Conservation (phyloP, 2,888 invertebrate species). For the Anticlea derivata region DNA sequence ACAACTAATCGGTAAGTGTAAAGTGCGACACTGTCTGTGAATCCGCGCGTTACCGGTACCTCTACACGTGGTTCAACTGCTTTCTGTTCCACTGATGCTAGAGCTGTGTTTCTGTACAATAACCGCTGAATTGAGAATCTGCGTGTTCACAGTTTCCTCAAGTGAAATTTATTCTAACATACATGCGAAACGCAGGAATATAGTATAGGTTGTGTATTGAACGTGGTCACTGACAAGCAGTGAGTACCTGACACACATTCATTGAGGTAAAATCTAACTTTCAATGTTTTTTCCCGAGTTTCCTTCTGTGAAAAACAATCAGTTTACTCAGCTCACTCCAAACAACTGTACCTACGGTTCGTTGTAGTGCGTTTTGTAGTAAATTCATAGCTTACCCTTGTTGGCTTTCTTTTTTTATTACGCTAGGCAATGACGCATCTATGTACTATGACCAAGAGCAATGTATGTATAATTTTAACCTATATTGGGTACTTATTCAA, state of each 20-base stretch:
- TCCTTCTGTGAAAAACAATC: slow-evolving; percentile 5
- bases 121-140: slow-evolving; percentile 45
- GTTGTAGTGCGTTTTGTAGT: slow-evolving; percentile 4
- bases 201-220: slow-evolving; percentile 79
- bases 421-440: slow-evolving; percentile 68
- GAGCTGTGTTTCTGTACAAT: slow-evolving; percentile 58
- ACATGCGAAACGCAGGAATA: slow-evolving; percentile 53
- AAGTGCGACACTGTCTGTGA: slow-evolving; percentile 63
- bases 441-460: slow-evolving; percentile 43
- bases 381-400: slow-evolving; percentile 13
- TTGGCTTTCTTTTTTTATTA: slow-evolving; percentile 54
- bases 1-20: slow-evolving; percentile 78
- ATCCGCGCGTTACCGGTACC: slow-evolving; percentile 77
- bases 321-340: background rate
- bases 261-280: slow-evolving; percentile 58
- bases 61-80: slow-evolving; percentile 78
- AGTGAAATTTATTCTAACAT: slow-evolving; percentile 49
- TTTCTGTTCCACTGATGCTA: slow-evolving; percentile 60
- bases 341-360: background rate
- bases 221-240: slow-evolving; percentile 78
- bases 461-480: slow-evolving; percentile 18
- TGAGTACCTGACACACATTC: slow-evolving; percentile 65
- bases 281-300: slow-evolving; percentile 29
- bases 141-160: slow-evolving; percentile 42
- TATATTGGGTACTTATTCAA: slow-evolving; percentile 3